Conservation (phyloP, 1,140 invertebrate species). For the Andrena cerasifolii region DNA sequence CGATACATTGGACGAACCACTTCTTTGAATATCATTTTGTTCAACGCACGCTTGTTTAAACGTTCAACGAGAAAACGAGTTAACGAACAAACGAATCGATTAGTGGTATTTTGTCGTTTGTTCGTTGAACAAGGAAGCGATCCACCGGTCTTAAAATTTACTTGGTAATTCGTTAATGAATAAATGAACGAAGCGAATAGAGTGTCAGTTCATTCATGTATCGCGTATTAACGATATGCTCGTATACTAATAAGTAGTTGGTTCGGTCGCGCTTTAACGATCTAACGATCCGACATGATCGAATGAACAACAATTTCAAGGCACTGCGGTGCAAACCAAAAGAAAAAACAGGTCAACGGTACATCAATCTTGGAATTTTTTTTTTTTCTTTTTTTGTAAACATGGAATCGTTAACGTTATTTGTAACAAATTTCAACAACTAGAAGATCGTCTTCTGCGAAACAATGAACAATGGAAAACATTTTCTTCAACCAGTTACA, state of each 20-base stretch:
- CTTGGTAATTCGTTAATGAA: not conserved
- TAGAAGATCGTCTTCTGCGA: conserved; percentile 12
- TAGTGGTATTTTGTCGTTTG: not conserved
- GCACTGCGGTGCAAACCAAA: conserved; percentile 15
- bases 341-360: not conserved
- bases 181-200: conserved; percentile 31
- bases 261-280: not conserved
- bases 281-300: too few species aligned
- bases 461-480: conserved; percentile 36
- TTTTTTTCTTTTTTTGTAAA: not conserved
- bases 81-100: conserved; percentile 8
- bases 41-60: not conserved
- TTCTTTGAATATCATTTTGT: conserved; percentile 3
- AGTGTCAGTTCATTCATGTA: conserved; percentile 21
- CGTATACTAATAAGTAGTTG: not conserved
- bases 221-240: not conserved
- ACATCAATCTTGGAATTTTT: not conserved
- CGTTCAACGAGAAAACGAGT: too few species aligned
- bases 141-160: not conserved
- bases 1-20: not conserved
- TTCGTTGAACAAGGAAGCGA: not conserved
- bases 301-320: not conserved
- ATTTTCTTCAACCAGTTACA: conserved; percentile 4
- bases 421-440: conserved; percentile 7
- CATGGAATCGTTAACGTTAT: not conserved